Base-by-base conservation (phyloP, 2,797 vertebrate genomes). In the Sphenodon punctatus region DNA sequence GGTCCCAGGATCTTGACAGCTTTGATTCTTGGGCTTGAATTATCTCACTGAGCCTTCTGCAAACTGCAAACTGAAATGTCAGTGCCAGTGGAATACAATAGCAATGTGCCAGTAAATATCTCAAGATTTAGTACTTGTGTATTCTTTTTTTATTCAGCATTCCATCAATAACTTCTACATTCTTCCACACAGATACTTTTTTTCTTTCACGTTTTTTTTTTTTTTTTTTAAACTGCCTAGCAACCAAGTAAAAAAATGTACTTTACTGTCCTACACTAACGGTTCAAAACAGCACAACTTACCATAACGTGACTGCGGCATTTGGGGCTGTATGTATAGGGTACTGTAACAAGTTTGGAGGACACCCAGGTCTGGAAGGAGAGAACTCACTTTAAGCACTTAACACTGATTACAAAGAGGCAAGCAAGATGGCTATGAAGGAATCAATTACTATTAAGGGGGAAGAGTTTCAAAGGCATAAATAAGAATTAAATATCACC, bases 171-270 rank as follows among this genome's bases (percentile, higher is more conserved):
- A 84, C 82, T 87, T 90, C 76, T 64, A 86, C 59, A 79, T 87
- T 49, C 80, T 84, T 88, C 78, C 73, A 81, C 55, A 84, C 42
- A 82, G 58, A 61, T 68, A 87, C 69, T 55, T 79, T 39, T 32
- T 88, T 87, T 83, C 53, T 79, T 89, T 84, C 84, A 82, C 87
- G 58, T 73, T 81, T 55, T 58, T 75, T 88, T 86, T n/a, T n/a
- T n/a, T n/a, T n/a, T n/a, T n/a, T n/a, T n/a, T n/a, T n/a, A n/a
- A 87, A 80, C 84, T 92, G 87, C 87, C 82, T 92, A 87, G 84
- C 65, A 89, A 92, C 73, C 75, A n/a, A n/a, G 89, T 70, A 77
- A 61, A 84, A 84, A 92, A 86, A 92, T 82, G 88, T 76, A 77
- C 49, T 32, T 70, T 60, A 46, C 10, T 59, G 49, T 75, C 87